Base-by-base conservation (phyloP, 2,797 vertebrate genomes). In the Prunella strophiata region DNA sequence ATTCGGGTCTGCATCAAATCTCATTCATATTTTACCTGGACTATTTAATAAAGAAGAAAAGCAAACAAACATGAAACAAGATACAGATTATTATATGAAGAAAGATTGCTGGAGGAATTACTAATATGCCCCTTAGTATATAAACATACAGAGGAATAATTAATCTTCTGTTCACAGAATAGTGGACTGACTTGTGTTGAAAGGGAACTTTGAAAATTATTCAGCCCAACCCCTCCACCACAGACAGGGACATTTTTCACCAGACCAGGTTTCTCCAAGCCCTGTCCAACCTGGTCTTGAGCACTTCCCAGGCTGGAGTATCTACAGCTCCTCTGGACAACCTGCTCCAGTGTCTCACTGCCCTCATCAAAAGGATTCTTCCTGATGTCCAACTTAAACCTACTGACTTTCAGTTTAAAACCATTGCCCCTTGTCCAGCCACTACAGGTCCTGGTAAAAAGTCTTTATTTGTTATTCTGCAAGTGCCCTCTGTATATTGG, bases 21-120 rank as follows among this genome's bases (percentile, higher is more conserved):
- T 55, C 2, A 52, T 32, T 66, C 20, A 23, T 66, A 62, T 91
- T 89, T 86, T 75, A 81, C 40, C 29, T 20, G 4, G 4, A 42
- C 32, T 52, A 40, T 27, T 81, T 65, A 45, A 85, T 62, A 85
- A 84, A 76, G 48, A 77, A 77, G 26, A 79, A 91, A 79, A 87
- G 14, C 16, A 58, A 78, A 68, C 5, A 61, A 61, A 36, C 3
- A 23, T 23, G 22, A 79, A 78, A 78, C 20, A 91, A 90, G 29
- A 47, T 70, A 63, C 11, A 55, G 11, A n/a, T 48, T 55, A 32
- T 61, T 74, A 34, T 30, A 47, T 36, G 52, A 82, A 42, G 42
- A 80, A 83, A 84, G 17, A 55, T 21, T 75, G 26, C 20, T 82
- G 45, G 38, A 85, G 14, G 10, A 89, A 78, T 75, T 0, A 73